A percentile compares a stretch with the other conserved stretches of the same genome.
Conservation (phyloP, 2,888 invertebrate species). For the Seira ritae region DNA sequence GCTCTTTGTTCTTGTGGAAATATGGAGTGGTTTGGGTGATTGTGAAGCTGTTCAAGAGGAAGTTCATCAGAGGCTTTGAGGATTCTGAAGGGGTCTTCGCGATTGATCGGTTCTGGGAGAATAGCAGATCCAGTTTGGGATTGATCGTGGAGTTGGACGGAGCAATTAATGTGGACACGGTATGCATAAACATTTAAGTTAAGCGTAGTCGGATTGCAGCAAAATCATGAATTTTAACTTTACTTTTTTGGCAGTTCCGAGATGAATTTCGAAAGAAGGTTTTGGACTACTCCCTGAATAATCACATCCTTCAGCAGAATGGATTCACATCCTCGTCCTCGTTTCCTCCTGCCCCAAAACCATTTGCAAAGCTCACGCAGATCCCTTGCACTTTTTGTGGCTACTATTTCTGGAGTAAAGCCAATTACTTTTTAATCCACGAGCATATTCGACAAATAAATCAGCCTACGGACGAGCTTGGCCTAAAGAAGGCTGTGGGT, state of each 20-base stretch:
- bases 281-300: conserved; percentile 35
- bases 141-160: conserved; percentile 63
- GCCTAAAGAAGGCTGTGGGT: conserved; percentile 64
- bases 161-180: conserved; percentile 56
- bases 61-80: conserved; percentile 54
- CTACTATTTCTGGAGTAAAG: conserved; percentile 67
- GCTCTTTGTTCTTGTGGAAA: conserved; percentile 54
- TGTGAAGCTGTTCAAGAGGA: conserved; percentile 60
- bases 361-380: conserved; percentile 64
- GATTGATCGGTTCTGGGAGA: conserved; percentile 60
- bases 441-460: conserved; percentile 68
- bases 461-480: conserved; percentile 56
- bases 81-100: conserved; percentile 51
- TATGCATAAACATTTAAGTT: conserved; percentile 27
- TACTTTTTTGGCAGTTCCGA: conserved; percentile 49
- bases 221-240: not conserved
- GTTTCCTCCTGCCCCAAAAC: conserved; percentile 17
- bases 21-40: conserved; percentile 59
- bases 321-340: not conserved
- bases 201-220: too few species aligned
- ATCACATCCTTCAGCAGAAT: not conserved
- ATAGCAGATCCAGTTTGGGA: conserved; percentile 51
- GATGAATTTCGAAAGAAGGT: conserved; percentile 61
- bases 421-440: conserved; percentile 66
- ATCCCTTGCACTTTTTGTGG: conserved; percentile 65